phyloP scores from a whole-genome alignment of 1,140 invertebrate genomes.

The Leptonema lineaticorne region DNA sequence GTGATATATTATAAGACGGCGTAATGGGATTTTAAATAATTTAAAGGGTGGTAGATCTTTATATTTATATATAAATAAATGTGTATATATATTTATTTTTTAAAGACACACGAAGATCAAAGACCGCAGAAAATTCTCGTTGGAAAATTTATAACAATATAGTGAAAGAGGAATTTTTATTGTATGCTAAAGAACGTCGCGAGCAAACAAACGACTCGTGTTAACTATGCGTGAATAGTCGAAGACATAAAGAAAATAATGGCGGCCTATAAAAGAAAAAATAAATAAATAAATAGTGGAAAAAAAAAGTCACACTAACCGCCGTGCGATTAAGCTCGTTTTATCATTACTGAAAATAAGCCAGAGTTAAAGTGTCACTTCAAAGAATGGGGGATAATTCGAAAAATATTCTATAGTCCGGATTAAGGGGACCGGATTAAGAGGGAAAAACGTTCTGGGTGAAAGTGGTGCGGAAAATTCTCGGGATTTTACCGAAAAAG shows the following conservation, averaged over 20 bases:
- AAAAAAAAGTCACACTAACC: background rate
- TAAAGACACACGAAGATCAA: background rate
- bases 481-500: background rate
- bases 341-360: constrained; percentile 10
- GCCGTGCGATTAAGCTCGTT: constrained; percentile 3
- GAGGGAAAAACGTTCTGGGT: background rate
- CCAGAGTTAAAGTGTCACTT: constrained; percentile 6
- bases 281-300: background rate
- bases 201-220: constrained; percentile 11
- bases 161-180: constrained; percentile 21
- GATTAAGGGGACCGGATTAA: constrained; percentile 4
- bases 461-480: constrained; percentile 7
- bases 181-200: background rate
- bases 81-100: too few species aligned
- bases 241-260: background rate
- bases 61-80: too few species aligned
- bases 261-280: background rate
- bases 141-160: background rate
- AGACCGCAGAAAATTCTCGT: background rate
- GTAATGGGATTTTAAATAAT: constrained; percentile 5
- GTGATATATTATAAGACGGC: background rate
- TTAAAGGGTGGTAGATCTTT: background rate
- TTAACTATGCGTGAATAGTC: background rate
- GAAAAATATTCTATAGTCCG: constrained; percentile 10
- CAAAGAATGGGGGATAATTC: background rate